These are phyloP conservation scores for Ochropleura leucogaster DNA, from an alignment of 2,888 invertebrate genomes.

Conservation along the genomic window DNA sequence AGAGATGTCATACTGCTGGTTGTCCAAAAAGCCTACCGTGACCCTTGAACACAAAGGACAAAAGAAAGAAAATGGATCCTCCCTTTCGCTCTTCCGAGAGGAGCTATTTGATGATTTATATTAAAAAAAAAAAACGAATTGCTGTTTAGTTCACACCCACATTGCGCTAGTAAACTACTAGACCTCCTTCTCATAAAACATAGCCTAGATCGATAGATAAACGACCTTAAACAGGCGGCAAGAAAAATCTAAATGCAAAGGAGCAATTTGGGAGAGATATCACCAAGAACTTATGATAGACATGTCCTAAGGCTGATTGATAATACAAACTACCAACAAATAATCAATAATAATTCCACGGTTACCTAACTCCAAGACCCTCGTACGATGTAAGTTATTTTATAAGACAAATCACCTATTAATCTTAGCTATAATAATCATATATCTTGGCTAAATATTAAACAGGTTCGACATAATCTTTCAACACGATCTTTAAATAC, in stretches of 20 bases:
- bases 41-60: no score
- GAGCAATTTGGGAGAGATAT: neutral
- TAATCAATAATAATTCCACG: neutral
- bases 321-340: neutral
- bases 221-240: neutral
- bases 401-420: conserved; percentile 37
- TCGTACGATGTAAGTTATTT: conserved; percentile 1
- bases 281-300: neutral
- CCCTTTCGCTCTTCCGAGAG: no score
- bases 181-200: neutral
- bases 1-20: neutral
- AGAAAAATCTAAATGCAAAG: neutral
- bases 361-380: conserved; percentile 29
- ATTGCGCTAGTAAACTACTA: neutral
- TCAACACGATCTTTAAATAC: conserved; percentile 41
- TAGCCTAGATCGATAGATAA: neutral
- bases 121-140: no score
- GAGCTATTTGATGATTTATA: no score
- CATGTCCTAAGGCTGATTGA: conserved; percentile 19
- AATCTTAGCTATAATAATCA: conserved; percentile 47
- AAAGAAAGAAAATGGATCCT: no score
- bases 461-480: conserved; percentile 47
- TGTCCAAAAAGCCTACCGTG: no score
- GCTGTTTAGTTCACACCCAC: no score
- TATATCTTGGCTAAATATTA: conserved; percentile 40